A percentile compares a stretch with the other conserved stretches of the same genome.
phyloP scores from a whole-genome alignment of 2,113 vertebrate genomes.

The Chionis minor region DNA sequence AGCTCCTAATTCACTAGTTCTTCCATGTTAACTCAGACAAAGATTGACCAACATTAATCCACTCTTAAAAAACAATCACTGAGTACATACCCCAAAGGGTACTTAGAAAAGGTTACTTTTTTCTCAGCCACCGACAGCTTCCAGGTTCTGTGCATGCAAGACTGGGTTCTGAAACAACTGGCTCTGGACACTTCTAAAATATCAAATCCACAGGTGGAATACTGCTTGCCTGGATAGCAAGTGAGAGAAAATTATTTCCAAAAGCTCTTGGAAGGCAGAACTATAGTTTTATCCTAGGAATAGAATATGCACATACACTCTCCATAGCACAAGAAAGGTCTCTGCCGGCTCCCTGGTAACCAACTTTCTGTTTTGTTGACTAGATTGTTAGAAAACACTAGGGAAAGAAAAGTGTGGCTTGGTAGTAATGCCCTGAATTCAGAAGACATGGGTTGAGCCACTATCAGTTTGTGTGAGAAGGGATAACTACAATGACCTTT shows the following conservation, averaged over 20 bases:
- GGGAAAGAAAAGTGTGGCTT: background rate
- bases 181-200: background rate
- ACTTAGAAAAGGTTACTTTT: background rate
- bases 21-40: background rate
- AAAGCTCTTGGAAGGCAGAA: background rate
- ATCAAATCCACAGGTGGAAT: background rate
- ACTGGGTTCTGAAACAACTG: background rate
- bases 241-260: background rate
- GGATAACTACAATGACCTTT: background rate
- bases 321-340: background rate
- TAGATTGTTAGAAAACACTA: background rate
- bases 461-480: background rate
- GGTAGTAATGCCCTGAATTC: background rate
- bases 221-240: background rate
- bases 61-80: background rate
- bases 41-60: background rate
- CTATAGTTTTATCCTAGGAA: background rate
- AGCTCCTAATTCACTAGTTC: background rate
- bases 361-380: constrained; percentile 14
- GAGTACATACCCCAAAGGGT: background rate
- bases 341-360: background rate
- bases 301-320: background rate
- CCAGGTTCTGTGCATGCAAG: background rate
- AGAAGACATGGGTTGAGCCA: background rate
- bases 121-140: background rate